Conservation (phyloP, 2,797 vertebrate genomes). For the Percopsis omiscomaycus region DNA sequence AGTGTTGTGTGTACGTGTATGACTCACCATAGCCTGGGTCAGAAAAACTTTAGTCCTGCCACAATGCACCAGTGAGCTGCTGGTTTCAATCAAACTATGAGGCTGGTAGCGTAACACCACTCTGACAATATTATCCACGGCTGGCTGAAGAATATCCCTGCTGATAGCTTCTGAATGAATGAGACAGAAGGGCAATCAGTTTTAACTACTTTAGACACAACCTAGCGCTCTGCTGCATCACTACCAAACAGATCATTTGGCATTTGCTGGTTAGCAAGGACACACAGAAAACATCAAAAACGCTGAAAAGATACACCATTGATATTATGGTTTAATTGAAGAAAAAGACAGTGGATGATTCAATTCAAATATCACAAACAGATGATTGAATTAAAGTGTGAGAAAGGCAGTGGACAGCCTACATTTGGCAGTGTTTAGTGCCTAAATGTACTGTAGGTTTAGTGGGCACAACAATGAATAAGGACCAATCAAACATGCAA, state of each 20-base stretch:
- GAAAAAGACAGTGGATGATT: too few species aligned
- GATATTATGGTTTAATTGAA: not conserved
- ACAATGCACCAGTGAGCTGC: slow-evolving; percentile 75
- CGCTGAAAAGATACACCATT: not conserved
- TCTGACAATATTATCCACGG: slow-evolving; percentile 75
- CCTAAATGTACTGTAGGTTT: not conserved
- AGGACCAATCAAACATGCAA: not conserved
- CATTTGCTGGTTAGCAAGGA: not conserved
- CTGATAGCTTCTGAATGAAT: slow-evolving; percentile 9
- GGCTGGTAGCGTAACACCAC: slow-evolving; percentile 37
- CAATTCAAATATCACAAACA: too few species aligned
- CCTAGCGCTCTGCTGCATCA: not conserved
- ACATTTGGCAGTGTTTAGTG: slow-evolving; percentile 12
- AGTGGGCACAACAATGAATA: not conserved
- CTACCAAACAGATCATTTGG: not conserved
- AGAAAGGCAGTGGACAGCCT: not conserved
- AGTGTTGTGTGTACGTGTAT: not conserved
- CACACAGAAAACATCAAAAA: not conserved
- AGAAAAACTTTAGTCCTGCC: slow-evolving; percentile 94
- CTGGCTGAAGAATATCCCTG: slow-evolving; percentile 26
- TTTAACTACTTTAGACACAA: not conserved
- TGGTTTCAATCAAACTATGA: slow-evolving; percentile 36
- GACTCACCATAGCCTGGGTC: slow-evolving; percentile 83
- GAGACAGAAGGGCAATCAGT: slow-evolving; percentile 17
- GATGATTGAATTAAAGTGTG: not conserved